Evolutionary conservation across 2,113 vertebrate genomes (phyloP), one percentile per base, ranked within the genome.

Genomic region (Marmota flaviventris): DNA sequence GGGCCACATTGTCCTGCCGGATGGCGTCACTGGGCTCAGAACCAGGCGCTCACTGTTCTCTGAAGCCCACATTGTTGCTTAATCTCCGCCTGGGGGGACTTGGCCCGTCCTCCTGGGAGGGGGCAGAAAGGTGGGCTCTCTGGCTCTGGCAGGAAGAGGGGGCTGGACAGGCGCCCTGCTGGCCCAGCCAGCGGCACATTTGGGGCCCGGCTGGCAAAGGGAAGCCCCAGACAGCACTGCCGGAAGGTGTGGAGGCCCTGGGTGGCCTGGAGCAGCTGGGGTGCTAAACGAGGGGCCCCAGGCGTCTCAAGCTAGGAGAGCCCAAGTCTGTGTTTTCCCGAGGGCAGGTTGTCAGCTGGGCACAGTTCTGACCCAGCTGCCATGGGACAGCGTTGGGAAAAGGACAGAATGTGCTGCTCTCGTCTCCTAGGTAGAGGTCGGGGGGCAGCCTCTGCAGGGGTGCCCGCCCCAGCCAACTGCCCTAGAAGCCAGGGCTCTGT

Each of bases 401-500:
- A 7, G 8, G 77, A 17, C 29, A 32, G 29, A 16, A n/a, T 39
- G 53, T 83, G n/a, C 61, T 42, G 1, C 45, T 42, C 65, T 77
- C 63, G 9, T 45, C 6, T 13, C 16, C 42, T 75, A 78, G 39
- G n/a, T 17, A 25, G 67, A 51, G 61, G 56, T 63, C 51, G 53
- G 10, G 24, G 27, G 61, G 29, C 45, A 25, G 88, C 75, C 61
- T 34, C 20, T 22, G 56, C 56, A 51, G 53, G 53, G 53, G 17
- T 58, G 56, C 56, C 18, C 20, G 7, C 56, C 56, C 56, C 56
- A 22, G 56, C 56, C 56, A 8, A 32, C 79, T 5, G 6, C 0
- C 61, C 27, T 0, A 3, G 9, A 4, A 0, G n/a, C 61, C 1
- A 0, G 25, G 11, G 20, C 6, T 56, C 42, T 53, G 61, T 22